Evolutionary conservation across 2,888 invertebrate species (phyloP).

Genomic region (Seira ritae): DNA sequence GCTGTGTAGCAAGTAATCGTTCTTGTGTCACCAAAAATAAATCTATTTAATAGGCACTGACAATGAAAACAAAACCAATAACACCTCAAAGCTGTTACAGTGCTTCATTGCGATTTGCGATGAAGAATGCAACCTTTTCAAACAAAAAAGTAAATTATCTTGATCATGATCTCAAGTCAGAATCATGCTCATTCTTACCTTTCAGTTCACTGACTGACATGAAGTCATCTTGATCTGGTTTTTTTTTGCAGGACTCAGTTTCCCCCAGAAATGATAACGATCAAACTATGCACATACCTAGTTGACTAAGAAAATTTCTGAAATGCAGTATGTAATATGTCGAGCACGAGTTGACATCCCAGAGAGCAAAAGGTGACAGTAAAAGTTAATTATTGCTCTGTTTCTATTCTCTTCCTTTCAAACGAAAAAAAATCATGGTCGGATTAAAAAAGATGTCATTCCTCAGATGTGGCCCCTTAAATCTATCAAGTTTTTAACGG

Average conservation of each 20-base stretch:
- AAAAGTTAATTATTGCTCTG: background rate
- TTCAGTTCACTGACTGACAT: background rate
- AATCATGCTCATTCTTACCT: background rate
- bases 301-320: background rate
- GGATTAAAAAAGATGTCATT: background rate
- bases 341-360: constrained; percentile 11
- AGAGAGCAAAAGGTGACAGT: background rate
- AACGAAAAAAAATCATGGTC: background rate
- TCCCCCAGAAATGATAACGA: background rate
- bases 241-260: background rate
- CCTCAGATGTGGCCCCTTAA: background rate
- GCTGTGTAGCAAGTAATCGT: constrained; percentile 33
- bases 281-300: background rate
- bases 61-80: constrained; percentile 11
- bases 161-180: no score
- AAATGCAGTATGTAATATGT: background rate
- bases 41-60: background rate
- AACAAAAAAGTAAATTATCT: background rate
- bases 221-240: background rate
- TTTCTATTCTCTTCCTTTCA: background rate
- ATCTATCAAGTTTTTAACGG: constrained; percentile 9
- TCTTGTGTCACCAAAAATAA: constrained; percentile 47
- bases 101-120: no score
- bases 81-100: background rate
- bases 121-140: background rate